phyloP scores from a whole-genome alignment of 2,113 vertebrate genomes.

The Hydrolagus affinis region DNA sequence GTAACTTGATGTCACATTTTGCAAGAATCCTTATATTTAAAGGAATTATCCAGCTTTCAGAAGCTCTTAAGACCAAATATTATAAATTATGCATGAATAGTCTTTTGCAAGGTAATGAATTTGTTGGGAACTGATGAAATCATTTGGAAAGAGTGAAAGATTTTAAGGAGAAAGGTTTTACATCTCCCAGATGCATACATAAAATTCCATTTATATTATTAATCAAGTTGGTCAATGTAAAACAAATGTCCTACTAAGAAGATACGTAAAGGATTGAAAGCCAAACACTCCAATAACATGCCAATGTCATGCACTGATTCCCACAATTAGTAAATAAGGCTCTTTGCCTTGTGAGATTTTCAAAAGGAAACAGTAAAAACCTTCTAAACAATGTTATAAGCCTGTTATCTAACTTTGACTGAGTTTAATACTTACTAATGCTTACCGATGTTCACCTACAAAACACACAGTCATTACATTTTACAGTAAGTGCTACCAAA shows the following conservation, averaged over 20 bases:
- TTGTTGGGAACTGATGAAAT: conserved; percentile 26
- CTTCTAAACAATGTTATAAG: not conserved
- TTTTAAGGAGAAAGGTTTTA: conserved; percentile 28
- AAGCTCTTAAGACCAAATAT: conserved; percentile 19
- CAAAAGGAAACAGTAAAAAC: not conserved
- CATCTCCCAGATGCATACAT: conserved; percentile 29
- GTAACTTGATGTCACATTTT: not conserved
- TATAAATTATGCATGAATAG: conserved; percentile 27
- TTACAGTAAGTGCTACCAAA: no score
- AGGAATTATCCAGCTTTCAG: conserved; percentile 13
- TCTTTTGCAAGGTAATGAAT: conserved; percentile 28
- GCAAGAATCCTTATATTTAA: conserved; percentile 7
- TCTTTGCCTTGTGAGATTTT: not conserved
- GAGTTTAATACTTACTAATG: no score
- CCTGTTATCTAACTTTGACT: not conserved
- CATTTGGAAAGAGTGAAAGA: conserved; percentile 29
- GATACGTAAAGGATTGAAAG: conserved; percentile 20
- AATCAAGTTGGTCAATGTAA: conserved; percentile 30
- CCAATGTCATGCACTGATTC: conserved; percentile 19
- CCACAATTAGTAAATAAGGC: conserved; percentile 16
- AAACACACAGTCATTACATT: no score
- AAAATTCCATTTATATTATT: conserved; percentile 31
- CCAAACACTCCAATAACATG: not conserved
- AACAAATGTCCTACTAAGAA: conserved; percentile 29
- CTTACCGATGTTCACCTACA: no score